Conservation (phyloP, 2,797 vertebrate species). For the Thunnus albacares region DNA sequence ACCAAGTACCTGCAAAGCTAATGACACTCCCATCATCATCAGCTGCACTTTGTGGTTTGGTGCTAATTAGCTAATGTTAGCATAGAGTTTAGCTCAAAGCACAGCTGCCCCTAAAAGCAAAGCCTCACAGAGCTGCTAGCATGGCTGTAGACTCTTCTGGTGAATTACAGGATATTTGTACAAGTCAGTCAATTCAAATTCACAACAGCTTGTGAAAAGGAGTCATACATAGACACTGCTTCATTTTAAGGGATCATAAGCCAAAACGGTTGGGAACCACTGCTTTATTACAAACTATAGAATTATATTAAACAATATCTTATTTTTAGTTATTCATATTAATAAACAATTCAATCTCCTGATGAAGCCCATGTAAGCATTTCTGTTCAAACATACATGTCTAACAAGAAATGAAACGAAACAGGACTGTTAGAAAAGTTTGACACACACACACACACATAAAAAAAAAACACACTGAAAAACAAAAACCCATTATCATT, state of each 20-base stretch:
- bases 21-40: too few relatives aligned
- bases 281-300: background rate
- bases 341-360: background rate
- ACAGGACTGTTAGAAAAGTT: constrained; percentile 7
- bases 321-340: background rate
- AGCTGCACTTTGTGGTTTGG: too few relatives aligned
- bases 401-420: background rate
- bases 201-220: too few relatives aligned
- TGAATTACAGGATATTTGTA: background rate
- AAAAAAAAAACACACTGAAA: background rate
- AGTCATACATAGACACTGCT: too few relatives aligned
- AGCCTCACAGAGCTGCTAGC: background rate
- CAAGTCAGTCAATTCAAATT: background rate
- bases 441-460: background rate
- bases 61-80: too few relatives aligned
- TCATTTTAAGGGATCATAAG: background rate
- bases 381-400: constrained; percentile 13
- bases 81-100: too few relatives aligned
- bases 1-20: too few relatives aligned
- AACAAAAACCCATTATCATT: constrained; percentile 46
- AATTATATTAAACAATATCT: background rate
- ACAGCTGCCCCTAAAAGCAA: too few relatives aligned
- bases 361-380: background rate
- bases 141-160: too few relatives aligned
- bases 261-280: background rate